Evolutionary conservation across 2,888 invertebrate genomes (phyloP).

Genomic region (Volucella inflata): DNA sequence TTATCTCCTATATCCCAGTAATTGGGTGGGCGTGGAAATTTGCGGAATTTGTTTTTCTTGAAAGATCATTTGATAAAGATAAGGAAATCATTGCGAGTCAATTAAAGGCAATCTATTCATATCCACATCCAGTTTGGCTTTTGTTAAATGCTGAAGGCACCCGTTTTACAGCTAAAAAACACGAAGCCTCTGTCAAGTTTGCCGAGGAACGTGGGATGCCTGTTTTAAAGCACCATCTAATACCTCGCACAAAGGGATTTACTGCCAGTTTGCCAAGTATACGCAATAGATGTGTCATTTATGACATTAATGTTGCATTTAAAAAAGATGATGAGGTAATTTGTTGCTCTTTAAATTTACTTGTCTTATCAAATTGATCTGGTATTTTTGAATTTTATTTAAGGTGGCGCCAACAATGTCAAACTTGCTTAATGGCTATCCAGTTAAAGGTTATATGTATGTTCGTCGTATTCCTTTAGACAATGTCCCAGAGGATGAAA

Average conservation of each 20-base stretch:
- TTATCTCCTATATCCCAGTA: slow-evolving; percentile 94
- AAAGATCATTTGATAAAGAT: slow-evolving; percentile 96
- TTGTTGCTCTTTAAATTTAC: background rate
- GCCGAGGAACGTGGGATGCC: slow-evolving; percentile 94
- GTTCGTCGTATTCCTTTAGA: slow-evolving; percentile 92
- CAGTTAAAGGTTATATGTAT: slow-evolving; percentile 90
- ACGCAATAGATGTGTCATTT: slow-evolving; percentile 92
- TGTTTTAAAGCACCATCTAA: slow-evolving; percentile 93
- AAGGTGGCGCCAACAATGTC: slow-evolving; percentile 90
- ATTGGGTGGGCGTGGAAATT: slow-evolving; percentile 99
- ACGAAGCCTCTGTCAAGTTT: slow-evolving; percentile 93
- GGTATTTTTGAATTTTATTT: slow-evolving; percentile 23
- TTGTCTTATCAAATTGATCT: background rate
- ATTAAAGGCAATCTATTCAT: slow-evolving; percentile 91
- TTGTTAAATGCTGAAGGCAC: slow-evolving; percentile 97
- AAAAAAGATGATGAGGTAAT: slow-evolving; percentile 86
- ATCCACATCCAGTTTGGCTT: slow-evolving; percentile 95
- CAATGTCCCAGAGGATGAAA: slow-evolving; percentile 89
- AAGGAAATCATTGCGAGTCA: slow-evolving; percentile 91
- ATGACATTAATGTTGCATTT: slow-evolving; percentile 92
- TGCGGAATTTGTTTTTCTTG: slow-evolving; percentile 96
- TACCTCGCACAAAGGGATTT: slow-evolving; percentile 98
- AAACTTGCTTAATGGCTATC: slow-evolving; percentile 89
- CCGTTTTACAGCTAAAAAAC: slow-evolving; percentile 93
- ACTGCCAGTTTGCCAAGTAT: slow-evolving; percentile 92